Percentiles rank a stretch among this genome's conserved stretches.
These are phyloP conservation scores for Epirrhoe alternata DNA, from an alignment of 2,888 invertebrate genomes.

Conservation along the genomic window DNA sequence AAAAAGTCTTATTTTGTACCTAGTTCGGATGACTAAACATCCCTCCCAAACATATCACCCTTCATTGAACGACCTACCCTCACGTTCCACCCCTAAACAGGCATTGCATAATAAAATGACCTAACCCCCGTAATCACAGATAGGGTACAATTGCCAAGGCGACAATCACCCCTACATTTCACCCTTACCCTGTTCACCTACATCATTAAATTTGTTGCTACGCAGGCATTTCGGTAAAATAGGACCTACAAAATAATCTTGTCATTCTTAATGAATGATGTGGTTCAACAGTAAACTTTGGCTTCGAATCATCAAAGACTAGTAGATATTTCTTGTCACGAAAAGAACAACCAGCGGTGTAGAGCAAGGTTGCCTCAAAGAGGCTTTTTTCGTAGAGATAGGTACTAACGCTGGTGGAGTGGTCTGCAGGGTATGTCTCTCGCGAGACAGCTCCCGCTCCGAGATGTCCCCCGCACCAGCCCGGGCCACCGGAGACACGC, in stretches of 20 bases:
- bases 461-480: slow-evolving; percentile 77
- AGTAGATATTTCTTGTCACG: too few species aligned
- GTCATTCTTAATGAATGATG: too few species aligned
- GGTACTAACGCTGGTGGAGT: slow-evolving; percentile 69
- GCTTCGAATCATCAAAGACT: too few species aligned
- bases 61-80: slow-evolving; percentile 11
- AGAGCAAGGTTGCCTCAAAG: too few species aligned
- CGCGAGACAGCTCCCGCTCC: slow-evolving; percentile 70
- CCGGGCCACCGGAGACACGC: slow-evolving; percentile 67
- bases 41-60: slow-evolving; percentile 3
- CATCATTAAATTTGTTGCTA: neutral
- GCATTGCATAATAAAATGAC: slow-evolving; percentile 27
- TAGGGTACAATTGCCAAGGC: slow-evolving; percentile 6
- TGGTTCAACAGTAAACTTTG: too few species aligned
- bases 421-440: slow-evolving; percentile 64
- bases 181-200: slow-evolving; percentile 4
- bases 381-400: neutral
- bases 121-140: slow-evolving; percentile 19
- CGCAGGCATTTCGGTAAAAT: neutral
- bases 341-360: too few species aligned
- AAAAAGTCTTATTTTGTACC: too few species aligned
- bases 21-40: neutral
- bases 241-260: too few species aligned
- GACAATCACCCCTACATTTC: neutral
- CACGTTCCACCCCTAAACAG: neutral